phyloP scores from a whole-genome alignment of 1,140 invertebrate genomes.

The Bombus difficillimus region DNA sequence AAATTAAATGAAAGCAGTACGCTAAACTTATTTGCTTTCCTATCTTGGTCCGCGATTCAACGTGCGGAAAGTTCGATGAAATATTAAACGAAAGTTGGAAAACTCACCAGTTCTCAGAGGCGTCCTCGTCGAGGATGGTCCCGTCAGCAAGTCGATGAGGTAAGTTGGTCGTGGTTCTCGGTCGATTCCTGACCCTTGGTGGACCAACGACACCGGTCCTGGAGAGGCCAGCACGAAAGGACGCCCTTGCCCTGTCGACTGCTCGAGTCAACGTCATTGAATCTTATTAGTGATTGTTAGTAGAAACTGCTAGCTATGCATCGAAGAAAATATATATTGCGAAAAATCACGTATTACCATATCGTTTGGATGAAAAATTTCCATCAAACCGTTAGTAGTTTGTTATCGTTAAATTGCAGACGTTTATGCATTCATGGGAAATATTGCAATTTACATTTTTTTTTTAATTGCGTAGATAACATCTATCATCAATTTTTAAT shows the following conservation, averaged over 20 bases:
- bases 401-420: neutral
- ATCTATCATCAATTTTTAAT: no score
- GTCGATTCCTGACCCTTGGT: conserved; percentile 74
- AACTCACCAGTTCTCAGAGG: conserved; percentile 84
- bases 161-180: conserved; percentile 76
- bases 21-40: no score
- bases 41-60: no score
- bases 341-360: neutral
- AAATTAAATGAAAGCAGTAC: no score
- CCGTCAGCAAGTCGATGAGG: conserved; percentile 78
- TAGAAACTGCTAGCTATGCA: conserved; percentile 49
- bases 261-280: conserved; percentile 74
- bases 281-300: conserved; percentile 70
- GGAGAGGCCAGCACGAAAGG: conserved; percentile 83
- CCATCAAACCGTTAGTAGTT: no score
- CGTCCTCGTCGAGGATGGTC: conserved; percentile 83
- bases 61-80: neutral
- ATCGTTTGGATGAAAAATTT: neutral
- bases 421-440: neutral
- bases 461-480: no score
- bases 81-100: neutral
- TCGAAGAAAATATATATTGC: conserved; percentile 35
- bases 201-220: conserved; percentile 80
- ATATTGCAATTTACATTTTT: no score
- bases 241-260: conserved; percentile 88